Evolutionary conservation across 2,888 invertebrate genomes (phyloP).

Genomic region (Meliscaeva auricollis): DNA sequence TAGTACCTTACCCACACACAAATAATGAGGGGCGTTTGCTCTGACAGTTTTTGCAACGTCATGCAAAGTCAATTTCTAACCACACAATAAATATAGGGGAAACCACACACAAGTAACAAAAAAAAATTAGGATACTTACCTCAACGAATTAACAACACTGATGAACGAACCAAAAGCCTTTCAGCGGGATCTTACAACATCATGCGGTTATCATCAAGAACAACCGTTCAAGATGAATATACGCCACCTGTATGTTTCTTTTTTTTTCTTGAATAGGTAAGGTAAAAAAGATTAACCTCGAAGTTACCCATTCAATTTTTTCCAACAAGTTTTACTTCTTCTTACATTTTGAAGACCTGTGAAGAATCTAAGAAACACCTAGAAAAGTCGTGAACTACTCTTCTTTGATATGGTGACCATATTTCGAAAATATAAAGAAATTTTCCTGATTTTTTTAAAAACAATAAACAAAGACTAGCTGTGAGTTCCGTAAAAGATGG

Average conservation of each 20-base stretch:
- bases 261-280: not conserved
- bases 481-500: no score
- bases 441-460: no score
- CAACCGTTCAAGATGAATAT: slow-evolving; percentile 10
- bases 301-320: slow-evolving; percentile 52
- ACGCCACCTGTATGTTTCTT: slow-evolving; percentile 56
- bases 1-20: slow-evolving; percentile 5
- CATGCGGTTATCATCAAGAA: slow-evolving; percentile 61
- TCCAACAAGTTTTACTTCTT: slow-evolving; percentile 15
- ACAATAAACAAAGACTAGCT: no score
- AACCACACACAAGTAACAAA: slow-evolving; percentile 34
- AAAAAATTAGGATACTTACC: slow-evolving; percentile 57
- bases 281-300: slow-evolving; percentile 4
- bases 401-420: not conserved
- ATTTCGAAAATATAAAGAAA: not conserved
- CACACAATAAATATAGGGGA: slow-evolving; percentile 19
- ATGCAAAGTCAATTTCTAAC: slow-evolving; percentile 65
- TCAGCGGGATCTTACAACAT: slow-evolving; percentile 61
- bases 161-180: slow-evolving; percentile 47
- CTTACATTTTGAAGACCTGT: not conserved
- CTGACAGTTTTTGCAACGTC: slow-evolving; percentile 70
- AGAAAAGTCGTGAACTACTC: not conserved
- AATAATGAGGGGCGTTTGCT: slow-evolving; percentile 59
- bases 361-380: slow-evolving; percentile 10
- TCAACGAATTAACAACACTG: slow-evolving; percentile 12